phyloP scores from a whole-genome alignment of 1,140 invertebrate species.

The Campoletis sonorensis region DNA sequence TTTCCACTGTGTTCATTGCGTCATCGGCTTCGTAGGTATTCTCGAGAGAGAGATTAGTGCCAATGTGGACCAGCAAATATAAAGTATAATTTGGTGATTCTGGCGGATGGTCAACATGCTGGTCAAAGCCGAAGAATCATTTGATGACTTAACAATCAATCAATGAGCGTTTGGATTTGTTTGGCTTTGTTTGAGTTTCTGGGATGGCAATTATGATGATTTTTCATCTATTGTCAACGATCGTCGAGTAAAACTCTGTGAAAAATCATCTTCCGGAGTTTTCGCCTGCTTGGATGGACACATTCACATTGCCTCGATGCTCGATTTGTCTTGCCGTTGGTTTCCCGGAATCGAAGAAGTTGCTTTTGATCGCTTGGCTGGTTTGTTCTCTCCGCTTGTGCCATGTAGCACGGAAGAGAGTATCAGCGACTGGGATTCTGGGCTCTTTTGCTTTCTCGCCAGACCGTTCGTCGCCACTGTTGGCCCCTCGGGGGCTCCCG shows the following conservation, averaged over 20 bases:
- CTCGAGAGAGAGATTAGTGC: conserved; percentile 42
- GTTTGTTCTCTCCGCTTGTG: not conserved
- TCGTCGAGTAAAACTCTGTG: too few relatives aligned
- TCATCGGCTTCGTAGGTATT: conserved; percentile 42
- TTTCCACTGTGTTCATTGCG: conserved; percentile 37
- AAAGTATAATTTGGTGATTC: not conserved
- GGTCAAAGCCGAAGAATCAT: too few relatives aligned
- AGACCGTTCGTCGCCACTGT: conserved; percentile 63
- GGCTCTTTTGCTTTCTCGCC: conserved; percentile 51
- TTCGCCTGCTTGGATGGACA: too few relatives aligned
- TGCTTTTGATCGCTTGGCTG: not conserved
- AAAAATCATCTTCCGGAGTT: too few relatives aligned
- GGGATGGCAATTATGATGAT: too few relatives aligned
- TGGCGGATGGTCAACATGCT: too few relatives aligned
- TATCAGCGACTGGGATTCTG: conserved; percentile 7
- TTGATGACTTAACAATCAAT: too few relatives aligned
- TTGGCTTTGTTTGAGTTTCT: too few relatives aligned
- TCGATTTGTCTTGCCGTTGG: conserved; percentile 1
- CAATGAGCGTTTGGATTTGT: too few relatives aligned
- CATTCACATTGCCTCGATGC: not conserved
- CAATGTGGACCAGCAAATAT: not conserved
- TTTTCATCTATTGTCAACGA: too few relatives aligned
- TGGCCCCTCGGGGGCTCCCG: conserved; percentile 44
- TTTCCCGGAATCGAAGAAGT: conserved; percentile 41
- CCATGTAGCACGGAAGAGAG: not conserved